Evolutionary conservation across 2,113 vertebrate species (phyloP).

Genomic region (Malurus cyaneus): DNA sequence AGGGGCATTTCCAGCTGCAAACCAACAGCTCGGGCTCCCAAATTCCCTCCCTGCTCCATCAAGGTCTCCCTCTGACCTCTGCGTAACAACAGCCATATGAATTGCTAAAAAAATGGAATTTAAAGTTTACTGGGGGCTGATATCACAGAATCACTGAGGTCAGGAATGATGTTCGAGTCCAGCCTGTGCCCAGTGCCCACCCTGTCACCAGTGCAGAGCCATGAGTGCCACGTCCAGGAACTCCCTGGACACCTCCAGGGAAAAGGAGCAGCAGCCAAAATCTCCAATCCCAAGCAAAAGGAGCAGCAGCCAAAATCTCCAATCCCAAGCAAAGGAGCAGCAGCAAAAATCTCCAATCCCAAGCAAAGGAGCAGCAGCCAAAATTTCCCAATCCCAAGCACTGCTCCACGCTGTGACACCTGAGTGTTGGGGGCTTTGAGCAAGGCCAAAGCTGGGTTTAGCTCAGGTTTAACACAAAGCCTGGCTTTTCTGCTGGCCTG

Average conservation of each 20-base stretch:
- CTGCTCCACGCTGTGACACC: fast-evolving
- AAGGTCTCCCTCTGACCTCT: neutral
- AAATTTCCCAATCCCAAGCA: neutral
- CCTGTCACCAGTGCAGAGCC: neutral
- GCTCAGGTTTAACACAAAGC: neutral
- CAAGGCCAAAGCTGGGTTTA: neutral
- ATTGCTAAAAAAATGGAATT: neutral
- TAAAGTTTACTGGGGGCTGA: neutral
- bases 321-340: neutral
- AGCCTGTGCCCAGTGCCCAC: neutral
- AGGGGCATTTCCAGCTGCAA: neutral
- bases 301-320: too few relatives aligned
- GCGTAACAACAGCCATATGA: neutral
- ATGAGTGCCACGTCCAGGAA: neutral
- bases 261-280: neutral
- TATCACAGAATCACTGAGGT: neutral
- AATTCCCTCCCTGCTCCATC: neutral
- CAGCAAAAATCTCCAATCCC: neutral
- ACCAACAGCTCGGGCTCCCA: neutral
- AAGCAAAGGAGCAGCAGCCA: neutral
- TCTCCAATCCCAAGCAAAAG: neutral
- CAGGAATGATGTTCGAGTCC: neutral
- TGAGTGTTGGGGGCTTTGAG: fast-evolving
- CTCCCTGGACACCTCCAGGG: neutral
- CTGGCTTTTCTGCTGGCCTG: neutral